phyloP scores from a whole-genome alignment of 2,888 invertebrate species.

The Heteromyza rotundicornis region DNA sequence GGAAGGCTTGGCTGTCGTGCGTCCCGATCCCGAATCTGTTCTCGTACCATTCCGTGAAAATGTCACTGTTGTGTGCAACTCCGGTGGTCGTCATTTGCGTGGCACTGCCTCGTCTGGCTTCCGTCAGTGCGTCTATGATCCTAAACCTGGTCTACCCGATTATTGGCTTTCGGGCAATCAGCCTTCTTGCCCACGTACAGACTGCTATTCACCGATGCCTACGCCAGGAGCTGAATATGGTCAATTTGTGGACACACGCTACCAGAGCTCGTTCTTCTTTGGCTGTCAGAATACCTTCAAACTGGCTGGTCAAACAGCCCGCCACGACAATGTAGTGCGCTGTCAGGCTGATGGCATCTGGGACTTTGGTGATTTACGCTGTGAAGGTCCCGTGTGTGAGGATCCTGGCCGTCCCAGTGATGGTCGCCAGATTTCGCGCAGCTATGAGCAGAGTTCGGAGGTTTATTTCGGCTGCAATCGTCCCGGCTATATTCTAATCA shows the following conservation, averaged over 20 bases:
- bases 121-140: conserved; percentile 95
- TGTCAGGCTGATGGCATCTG: conserved; percentile 93
- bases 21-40: conserved; percentile 82
- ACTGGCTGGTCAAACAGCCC: conserved; percentile 88
- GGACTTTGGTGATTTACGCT: conserved; percentile 94
- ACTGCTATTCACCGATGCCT: conserved; percentile 90
- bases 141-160: conserved; percentile 85
- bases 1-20: conserved; percentile 80
- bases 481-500: conserved; percentile 91
- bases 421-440: conserved; percentile 83
- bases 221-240: conserved; percentile 95
- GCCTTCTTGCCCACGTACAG: conserved; percentile 86
- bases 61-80: conserved; percentile 83
- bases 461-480: conserved; percentile 88
- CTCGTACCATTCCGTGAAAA: conserved; percentile 89
- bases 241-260: conserved; percentile 84
- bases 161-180: conserved; percentile 89
- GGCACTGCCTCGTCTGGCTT: conserved; percentile 84
- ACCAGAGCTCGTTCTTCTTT: conserved; percentile 93
- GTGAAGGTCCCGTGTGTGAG: conserved; percentile 96
- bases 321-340: conserved; percentile 89
- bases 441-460: conserved; percentile 88
- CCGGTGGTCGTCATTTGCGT: conserved; percentile 77
- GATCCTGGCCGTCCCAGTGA: conserved; percentile 95
- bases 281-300: conserved; percentile 96